These are phyloP conservation scores for Drosophila lini DNA, from an alignment of 1,140 invertebrate species.

Conservation along the genomic window DNA sequence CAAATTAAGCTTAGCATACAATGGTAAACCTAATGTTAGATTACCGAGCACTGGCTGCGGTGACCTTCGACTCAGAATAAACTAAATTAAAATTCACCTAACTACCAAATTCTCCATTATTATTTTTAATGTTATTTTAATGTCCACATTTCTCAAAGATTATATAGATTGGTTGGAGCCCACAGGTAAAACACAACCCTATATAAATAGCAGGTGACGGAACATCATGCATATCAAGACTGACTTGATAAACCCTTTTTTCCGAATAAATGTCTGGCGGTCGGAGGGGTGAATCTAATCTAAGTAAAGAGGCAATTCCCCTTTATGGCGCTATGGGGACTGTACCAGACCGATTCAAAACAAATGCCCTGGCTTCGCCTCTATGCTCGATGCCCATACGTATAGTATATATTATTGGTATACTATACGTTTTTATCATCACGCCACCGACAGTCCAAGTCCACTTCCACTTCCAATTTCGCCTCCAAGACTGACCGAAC, in stretches of 20 bases:
- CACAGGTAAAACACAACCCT: neutral
- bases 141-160: neutral
- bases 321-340: constrained; percentile 7
- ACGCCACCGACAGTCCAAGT: constrained; percentile 67
- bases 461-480: constrained; percentile 25
- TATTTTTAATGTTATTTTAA: neutral
- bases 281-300: constrained; percentile 24
- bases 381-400: constrained; percentile 14
- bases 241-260: constrained; percentile 18
- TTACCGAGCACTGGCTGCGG: too few relatives aligned
- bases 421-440: constrained; percentile 56
- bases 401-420: constrained; percentile 10
- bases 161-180: neutral
- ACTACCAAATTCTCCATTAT: neutral
- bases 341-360: constrained; percentile 26
- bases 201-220: constrained; percentile 11
- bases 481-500: constrained; percentile 26
- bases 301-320: constrained; percentile 5
- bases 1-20: too few relatives aligned
- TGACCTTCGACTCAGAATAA: too few relatives aligned
- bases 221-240: neutral
- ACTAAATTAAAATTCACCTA: too few relatives aligned
- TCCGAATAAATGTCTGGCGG: constrained; percentile 8
- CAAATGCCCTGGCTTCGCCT: constrained; percentile 22
- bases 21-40: too few relatives aligned